Base-by-base conservation (phyloP, 2,888 invertebrate species). In the Drosophila nr. medialis region DNA sequence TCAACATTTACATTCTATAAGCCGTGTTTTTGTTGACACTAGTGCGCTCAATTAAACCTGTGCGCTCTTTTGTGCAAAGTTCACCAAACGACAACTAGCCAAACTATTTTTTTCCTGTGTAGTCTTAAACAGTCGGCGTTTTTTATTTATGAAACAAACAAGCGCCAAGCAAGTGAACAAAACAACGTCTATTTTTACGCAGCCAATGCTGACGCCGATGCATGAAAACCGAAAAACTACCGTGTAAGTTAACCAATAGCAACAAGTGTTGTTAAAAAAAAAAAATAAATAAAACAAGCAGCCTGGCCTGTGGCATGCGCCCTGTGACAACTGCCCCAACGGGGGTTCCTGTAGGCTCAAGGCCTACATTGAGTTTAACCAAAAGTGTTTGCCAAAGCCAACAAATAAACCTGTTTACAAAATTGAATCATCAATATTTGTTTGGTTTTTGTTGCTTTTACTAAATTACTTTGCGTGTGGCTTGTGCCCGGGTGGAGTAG, bases 391-490 rank as follows among this genome's bases (percentile, higher is more conserved):
- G 50, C 42, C 51, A 65, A 67, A 48, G 62, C 64, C 66, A 54
- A 34, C 18, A 50, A 38, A 53, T 54, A 75, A 80, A 71, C 38
- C 36, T 50, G 56, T 63, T 68, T 42, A 61, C 59, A 68, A 83
- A 80, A 80, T 80, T 59, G 30, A 81, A 80, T 83, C 80, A 81
- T 66, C 45, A 58, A 73, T 53, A 24, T 40, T 36, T 65, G 49
- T 24, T 50, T 29, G 49, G 4, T 6, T 11, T 24, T 29, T 36
- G 55, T 49, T 49, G n/a, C 50, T 30, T 36, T 36, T 58, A 49
- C 24, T 24, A 8, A 42, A 40, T 40, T 6, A 32, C 24, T 32
- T 55, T 15, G 48, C 62, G n/a, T 49, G 53, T 54, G 24, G 21
- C 18, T 11, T 29, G 51, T 51, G 30, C 1, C n/a, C 13, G 15